These are phyloP conservation scores for Trissolcus brochymenae DNA, from an alignment of 2,888 invertebrate species.

Conservation along the genomic window DNA sequence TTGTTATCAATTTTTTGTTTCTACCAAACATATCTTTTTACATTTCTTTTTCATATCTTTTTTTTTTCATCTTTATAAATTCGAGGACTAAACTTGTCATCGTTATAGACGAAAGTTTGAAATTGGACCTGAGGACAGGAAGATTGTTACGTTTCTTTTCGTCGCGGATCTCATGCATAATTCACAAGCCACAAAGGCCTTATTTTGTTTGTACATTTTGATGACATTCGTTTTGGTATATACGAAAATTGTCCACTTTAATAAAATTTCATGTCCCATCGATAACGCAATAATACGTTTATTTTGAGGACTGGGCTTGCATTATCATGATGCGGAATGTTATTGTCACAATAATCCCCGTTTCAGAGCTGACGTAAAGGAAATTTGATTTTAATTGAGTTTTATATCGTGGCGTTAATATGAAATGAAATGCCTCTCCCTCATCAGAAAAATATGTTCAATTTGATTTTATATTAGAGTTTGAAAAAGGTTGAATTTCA, in stretches of 20 bases:
- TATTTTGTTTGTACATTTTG: constrained; percentile 6
- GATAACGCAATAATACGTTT: constrained; percentile 10
- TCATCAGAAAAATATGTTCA: not conserved
- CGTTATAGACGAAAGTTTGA: not conserved
- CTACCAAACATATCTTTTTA: not conserved
- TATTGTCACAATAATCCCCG: constrained; percentile 10
- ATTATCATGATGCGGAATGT: constrained; percentile 8
- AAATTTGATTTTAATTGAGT: constrained; percentile 24
- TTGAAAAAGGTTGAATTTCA: too few relatives aligned
- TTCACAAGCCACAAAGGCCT: not conserved
- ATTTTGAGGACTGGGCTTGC: constrained; percentile 3
- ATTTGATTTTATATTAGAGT: not conserved
- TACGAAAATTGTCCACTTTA: not conserved
- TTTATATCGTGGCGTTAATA: constrained; percentile 3
- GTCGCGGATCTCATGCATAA: too few relatives aligned
- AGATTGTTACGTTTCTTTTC: not conserved
- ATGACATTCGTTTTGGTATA: not conserved
- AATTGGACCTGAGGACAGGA: not conserved
- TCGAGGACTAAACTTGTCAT: not conserved
- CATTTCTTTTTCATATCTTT: not conserved
- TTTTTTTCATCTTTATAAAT: too few relatives aligned
- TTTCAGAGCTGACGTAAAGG: constrained; percentile 3
- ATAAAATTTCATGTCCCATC: constrained; percentile 2
- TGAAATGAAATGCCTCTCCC: not conserved
- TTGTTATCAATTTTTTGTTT: too few relatives aligned